phyloP scores from a whole-genome alignment of 2,888 invertebrate species.

The Sipha maydis region DNA sequence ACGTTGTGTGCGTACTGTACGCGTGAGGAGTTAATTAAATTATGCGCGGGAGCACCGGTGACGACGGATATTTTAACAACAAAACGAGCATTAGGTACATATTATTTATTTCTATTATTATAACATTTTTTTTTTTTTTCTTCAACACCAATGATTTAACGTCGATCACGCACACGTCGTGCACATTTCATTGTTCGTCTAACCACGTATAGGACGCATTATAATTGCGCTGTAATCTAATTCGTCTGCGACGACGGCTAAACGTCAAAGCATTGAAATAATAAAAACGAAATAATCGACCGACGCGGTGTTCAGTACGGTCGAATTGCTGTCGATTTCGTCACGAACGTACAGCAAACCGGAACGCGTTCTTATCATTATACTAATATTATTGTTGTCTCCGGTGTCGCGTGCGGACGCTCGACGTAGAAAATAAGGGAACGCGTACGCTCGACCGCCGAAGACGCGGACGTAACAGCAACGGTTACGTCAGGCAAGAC shows the following conservation, averaged over 20 bases:
- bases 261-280: too few relatives aligned
- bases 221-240: too few relatives aligned
- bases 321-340: too few relatives aligned
- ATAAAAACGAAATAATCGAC: too few relatives aligned
- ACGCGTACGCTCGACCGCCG: too few relatives aligned
- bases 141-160: not conserved
- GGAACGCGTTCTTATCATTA: too few relatives aligned
- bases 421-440: not conserved
- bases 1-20: not conserved
- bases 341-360: too few relatives aligned
- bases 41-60: not conserved
- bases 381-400: too few relatives aligned
- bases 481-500: too few relatives aligned
- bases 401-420: not conserved
- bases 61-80: not conserved
- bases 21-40: not conserved
- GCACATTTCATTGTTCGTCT: not conserved
- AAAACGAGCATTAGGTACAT: not conserved
- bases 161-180: not conserved
- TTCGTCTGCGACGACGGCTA: too few relatives aligned
- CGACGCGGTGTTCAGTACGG: too few relatives aligned
- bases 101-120: not conserved
- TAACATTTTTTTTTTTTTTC: not conserved
- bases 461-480: not conserved
- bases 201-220: not conserved